These are phyloP conservation scores for Otis tarda DNA, from an alignment of 2,113 vertebrate species.

Conservation along the genomic window DNA sequence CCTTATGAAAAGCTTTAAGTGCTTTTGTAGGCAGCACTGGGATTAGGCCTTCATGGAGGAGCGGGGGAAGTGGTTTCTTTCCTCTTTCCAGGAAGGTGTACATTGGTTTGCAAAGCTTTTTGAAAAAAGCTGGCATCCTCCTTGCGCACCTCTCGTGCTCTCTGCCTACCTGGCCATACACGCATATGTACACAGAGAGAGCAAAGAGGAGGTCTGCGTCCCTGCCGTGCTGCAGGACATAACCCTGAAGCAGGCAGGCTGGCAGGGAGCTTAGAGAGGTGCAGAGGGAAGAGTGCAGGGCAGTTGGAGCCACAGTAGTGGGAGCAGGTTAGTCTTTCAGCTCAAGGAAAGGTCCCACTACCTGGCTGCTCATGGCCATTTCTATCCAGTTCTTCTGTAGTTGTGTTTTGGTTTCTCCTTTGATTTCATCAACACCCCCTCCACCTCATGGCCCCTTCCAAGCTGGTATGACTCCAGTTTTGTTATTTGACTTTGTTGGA, in stretches of 20 bases:
- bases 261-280: not conserved
- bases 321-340: not conserved
- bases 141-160: accelerated
- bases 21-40: not conserved
- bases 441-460: not conserved
- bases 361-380: not conserved
- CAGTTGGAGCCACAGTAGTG: not conserved
- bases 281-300: not conserved
- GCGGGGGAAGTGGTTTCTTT: not conserved
- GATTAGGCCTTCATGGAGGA: not conserved
- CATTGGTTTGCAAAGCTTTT: not conserved
- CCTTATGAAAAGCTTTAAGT: not conserved
- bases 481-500: not conserved
- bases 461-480: not conserved
- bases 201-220: not conserved
- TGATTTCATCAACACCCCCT: not conserved
- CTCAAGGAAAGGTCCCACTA: not conserved
- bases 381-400: not conserved
- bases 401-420: not conserved
- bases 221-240: not conserved
- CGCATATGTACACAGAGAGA: accelerated
- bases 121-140: not conserved
- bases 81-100: not conserved
- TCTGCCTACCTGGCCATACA: not conserved
- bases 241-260: not conserved